Evolutionary conservation across 2,888 invertebrate genomes (phyloP).

Genomic region (Cacoxenus indagator): DNA sequence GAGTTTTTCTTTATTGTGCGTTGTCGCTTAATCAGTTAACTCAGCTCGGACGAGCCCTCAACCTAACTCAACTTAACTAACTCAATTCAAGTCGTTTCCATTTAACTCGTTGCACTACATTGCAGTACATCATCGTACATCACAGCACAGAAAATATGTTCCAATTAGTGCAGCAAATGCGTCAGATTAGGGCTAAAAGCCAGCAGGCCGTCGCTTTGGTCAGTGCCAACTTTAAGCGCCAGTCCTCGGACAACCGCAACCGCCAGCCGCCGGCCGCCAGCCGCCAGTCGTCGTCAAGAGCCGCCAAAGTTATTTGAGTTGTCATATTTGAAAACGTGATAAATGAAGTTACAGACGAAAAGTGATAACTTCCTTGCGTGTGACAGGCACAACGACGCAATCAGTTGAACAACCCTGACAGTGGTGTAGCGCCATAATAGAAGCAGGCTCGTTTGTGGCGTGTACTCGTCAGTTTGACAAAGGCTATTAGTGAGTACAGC

Average conservation of each 20-base stretch:
- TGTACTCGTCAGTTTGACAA: too few species aligned
- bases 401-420: background rate
- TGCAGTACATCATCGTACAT: background rate
- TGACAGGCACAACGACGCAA: background rate
- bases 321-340: conserved; percentile 67
- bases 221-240: conserved; percentile 18
- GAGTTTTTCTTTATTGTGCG: too few species aligned
- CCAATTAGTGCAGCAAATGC: conserved; percentile 64
- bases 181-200: conserved; percentile 47
- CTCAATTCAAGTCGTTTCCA: too few species aligned
- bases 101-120: too few species aligned
- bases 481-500: too few species aligned
- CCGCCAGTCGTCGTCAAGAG: conserved; percentile 26
- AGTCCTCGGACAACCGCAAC: too few species aligned
- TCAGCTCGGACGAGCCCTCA: too few species aligned
- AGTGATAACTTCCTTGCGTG: conserved; percentile 60
- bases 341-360: conserved; percentile 66
- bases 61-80: too few species aligned
- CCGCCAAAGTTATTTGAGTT: conserved; percentile 61
- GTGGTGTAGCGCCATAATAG: background rate
- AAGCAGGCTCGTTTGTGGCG: too few species aligned
- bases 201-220: background rate
- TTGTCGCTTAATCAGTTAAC: too few species aligned
- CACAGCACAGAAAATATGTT: conserved; percentile 47
- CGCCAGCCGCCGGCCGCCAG: too few species aligned